A percentile compares a stretch with the other conserved stretches of the same genome.
Conservation (phyloP, 2,797 vertebrate genomes). For the Melopsittacus undulatus region DNA sequence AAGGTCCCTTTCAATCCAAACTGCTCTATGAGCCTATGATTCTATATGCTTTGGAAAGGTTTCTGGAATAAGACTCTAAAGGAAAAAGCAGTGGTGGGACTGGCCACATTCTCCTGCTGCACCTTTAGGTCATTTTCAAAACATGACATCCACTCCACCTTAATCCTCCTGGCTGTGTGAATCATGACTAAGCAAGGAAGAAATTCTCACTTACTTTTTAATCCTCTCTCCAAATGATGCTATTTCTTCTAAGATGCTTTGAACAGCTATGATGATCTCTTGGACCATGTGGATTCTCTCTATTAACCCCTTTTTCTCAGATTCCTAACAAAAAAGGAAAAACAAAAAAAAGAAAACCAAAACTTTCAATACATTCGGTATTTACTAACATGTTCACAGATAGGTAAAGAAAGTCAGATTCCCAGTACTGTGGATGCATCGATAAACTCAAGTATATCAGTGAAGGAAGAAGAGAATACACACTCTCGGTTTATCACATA, state of each 20-base stretch:
- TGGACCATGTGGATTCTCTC: slow-evolving; percentile 98
- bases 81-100: neutral
- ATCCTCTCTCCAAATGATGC: slow-evolving; percentile 92
- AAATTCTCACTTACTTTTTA: slow-evolving; percentile 88
- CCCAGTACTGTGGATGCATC: neutral
- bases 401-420: neutral
- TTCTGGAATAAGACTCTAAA: neutral
- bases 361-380: neutral
- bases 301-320: slow-evolving; percentile 91
- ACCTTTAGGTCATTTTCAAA: neutral
- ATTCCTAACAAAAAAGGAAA: slow-evolving; percentile 81
- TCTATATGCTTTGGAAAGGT: neutral
- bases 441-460: neutral
- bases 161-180: neutral
- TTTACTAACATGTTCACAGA: neutral
- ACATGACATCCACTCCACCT: neutral
- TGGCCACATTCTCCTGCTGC: neutral
- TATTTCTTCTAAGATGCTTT: slow-evolving; percentile 89
- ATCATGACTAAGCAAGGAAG: neutral
- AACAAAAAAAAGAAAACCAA: slow-evolving; percentile 17
- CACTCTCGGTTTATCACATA: neutral
- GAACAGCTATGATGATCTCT: slow-evolving; percentile 91
- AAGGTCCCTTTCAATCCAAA: neutral
- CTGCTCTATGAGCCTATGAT: neutral
- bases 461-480: neutral